Evolutionary conservation across 2,888 invertebrate species (phyloP).

Genomic region (Limnephilus lunatus): DNA sequence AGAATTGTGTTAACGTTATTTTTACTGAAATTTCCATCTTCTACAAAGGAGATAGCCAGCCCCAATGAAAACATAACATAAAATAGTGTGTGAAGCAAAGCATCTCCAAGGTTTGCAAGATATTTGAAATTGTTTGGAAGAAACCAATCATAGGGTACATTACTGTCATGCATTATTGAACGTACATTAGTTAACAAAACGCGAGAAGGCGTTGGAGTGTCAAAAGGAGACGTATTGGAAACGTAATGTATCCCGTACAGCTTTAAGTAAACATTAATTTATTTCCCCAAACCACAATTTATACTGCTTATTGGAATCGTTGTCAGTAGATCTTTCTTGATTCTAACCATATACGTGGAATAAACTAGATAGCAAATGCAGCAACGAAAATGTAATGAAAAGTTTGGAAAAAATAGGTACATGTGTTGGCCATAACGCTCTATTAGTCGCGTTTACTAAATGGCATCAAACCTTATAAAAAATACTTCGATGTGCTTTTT

Average conservation of each 20-base stretch:
- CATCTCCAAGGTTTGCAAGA: neutral
- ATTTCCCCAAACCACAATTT: neutral
- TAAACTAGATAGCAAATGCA: neutral
- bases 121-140: neutral
- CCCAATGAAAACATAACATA: neutral
- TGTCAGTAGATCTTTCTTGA: neutral
- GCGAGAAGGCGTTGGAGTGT: neutral
- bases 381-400: neutral
- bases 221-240: neutral
- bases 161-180: neutral
- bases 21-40: no score
- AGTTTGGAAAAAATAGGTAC: neutral
- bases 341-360: neutral
- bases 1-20: no score
- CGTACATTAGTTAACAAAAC: neutral
- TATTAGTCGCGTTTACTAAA: neutral
- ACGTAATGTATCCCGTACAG: neutral
- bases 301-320: neutral
- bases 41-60: neutral
- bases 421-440: neutral
- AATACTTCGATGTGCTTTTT: neutral
- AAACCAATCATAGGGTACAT: neutral
- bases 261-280: neutral
- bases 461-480: neutral
- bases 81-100: neutral